Percentiles rank a stretch among this genome's conserved stretches.
phyloP scores from a whole-genome alignment of 2,113 vertebrate genomes.

The Paradisaea rubra region DNA sequence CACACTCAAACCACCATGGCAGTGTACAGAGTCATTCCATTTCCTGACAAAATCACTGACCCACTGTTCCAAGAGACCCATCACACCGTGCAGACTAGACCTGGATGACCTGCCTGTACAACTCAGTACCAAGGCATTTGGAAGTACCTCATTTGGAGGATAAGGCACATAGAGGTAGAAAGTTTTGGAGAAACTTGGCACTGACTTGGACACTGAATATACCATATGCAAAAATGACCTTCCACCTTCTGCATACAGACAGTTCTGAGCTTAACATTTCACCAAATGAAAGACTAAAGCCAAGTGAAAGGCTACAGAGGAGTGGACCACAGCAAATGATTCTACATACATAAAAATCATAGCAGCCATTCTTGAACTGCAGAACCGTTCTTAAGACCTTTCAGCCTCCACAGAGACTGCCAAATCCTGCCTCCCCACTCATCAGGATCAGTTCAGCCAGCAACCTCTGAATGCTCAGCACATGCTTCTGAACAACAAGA shows the following conservation, averaged over 20 bases:
- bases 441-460: background rate
- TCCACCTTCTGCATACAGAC: background rate
- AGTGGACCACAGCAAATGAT: background rate
- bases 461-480: background rate
- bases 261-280: background rate
- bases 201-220: background rate
- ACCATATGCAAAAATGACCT: background rate
- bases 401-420: background rate
- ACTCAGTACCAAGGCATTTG: background rate
- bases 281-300: background rate
- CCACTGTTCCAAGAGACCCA: background rate
- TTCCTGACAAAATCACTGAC: background rate
- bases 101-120: background rate
- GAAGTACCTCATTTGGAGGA: background rate
- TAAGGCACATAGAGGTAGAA: fast-evolving
- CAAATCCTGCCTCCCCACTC: background rate
- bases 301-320: background rate
- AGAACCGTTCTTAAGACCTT: background rate
- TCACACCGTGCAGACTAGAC: background rate
- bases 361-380: background rate
- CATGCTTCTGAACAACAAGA: background rate
- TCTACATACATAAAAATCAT: background rate
- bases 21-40: background rate
- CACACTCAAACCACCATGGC: fast-evolving
- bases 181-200: background rate